Conservation (phyloP, 2,888 invertebrate species). For the Cheilosia grossa region DNA sequence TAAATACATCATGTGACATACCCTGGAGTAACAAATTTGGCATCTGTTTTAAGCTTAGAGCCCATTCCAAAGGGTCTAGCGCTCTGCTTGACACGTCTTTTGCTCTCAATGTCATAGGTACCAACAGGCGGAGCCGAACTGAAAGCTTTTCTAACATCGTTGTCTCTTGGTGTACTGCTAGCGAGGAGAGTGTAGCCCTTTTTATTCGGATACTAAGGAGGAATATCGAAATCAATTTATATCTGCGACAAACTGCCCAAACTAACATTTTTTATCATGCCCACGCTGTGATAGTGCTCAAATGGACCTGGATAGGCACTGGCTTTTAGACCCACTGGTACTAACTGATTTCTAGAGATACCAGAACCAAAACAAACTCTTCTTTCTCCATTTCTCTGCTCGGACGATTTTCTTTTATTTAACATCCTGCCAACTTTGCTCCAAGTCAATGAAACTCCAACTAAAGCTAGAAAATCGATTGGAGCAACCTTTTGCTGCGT, state of each 20-base stretch:
- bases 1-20: conserved; percentile 44
- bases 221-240: neutral
- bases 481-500: neutral
- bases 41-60: conserved; percentile 40
- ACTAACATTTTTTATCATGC: conserved; percentile 78
- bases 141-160: neutral
- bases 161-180: conserved; percentile 77
- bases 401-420: neutral
- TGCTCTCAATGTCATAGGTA: conserved; percentile 76
- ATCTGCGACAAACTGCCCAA: too few relatives aligned
- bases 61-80: conserved; percentile 78
- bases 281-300: conserved; percentile 75
- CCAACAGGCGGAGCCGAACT: conserved; percentile 78
- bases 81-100: conserved; percentile 64
- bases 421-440: conserved; percentile 23
- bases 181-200: conserved; percentile 80
- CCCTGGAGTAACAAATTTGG: conserved; percentile 76
- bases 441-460: conserved; percentile 37
- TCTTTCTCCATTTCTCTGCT: neutral
- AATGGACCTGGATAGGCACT: conserved; percentile 78
- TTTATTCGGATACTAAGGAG: conserved; percentile 79
- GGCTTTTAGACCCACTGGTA: conserved; percentile 1
- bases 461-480: conserved; percentile 11
- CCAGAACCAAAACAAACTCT: conserved; percentile 58
- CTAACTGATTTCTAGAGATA: conserved; percentile 20